Conservation (phyloP, 2,113 vertebrate species). For the Shinisaurus crocodilurus region DNA sequence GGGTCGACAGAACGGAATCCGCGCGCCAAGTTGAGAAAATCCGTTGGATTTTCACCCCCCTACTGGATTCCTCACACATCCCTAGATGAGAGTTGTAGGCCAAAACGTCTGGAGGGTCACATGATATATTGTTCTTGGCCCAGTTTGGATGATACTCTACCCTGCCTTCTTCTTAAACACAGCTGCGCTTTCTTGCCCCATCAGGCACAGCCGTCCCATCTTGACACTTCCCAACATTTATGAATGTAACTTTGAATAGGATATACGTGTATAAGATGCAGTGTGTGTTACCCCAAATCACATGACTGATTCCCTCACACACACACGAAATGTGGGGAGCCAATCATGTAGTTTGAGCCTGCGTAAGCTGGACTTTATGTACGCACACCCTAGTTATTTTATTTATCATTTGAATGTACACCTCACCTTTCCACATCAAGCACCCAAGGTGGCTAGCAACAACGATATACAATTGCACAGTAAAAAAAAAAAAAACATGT, state of each 20-base stretch:
- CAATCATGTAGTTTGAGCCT: neutral
- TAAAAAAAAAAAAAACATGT: neutral
- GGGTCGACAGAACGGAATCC: no score
- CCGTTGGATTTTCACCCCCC: no score
- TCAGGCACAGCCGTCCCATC: neutral
- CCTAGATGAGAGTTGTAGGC: no score
- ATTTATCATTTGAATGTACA: neutral
- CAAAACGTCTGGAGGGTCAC: neutral
- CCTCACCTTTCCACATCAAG: neutral
- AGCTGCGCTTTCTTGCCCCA: neutral
- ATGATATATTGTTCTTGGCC: slow-evolving; percentile 26
- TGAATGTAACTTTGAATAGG: neutral
- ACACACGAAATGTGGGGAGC: neutral
- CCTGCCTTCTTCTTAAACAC: neutral
- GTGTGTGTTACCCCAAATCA: neutral
- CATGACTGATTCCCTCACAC: neutral
- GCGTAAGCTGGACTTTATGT: neutral
- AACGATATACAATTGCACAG: neutral
- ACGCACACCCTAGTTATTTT: neutral
- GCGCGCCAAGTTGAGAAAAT: no score
- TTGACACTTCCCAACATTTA: neutral
- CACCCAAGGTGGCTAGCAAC: neutral
- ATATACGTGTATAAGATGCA: neutral
- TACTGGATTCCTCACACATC: no score
- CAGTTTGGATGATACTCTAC: neutral